Evolutionary conservation across 1,140 invertebrate genomes (phyloP).

Genomic region (Drosophila orosa): DNA sequence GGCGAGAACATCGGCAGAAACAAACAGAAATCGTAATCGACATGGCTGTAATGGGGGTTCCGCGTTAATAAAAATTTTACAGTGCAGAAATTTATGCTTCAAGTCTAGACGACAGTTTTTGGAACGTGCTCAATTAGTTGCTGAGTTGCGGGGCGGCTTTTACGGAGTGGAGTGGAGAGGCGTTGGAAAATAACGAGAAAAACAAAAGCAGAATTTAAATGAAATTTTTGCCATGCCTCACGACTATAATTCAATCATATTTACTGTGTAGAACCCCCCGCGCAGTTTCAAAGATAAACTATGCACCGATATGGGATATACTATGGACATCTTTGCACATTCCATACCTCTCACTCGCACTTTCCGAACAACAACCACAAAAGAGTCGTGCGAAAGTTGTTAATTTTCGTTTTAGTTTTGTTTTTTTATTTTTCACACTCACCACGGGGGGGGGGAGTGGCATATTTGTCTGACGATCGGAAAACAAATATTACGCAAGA

Average conservation of each 20-base stretch:
- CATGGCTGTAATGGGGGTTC: conserved; percentile 65
- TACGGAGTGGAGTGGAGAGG: background rate
- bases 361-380: conserved; percentile 24
- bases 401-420: conserved; percentile 51
- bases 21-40: conserved; percentile 36
- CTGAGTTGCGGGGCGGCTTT: conserved; percentile 8
- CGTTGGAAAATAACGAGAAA: conserved; percentile 11
- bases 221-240: conserved; percentile 40
- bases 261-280: conserved; percentile 27
- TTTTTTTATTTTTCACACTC: conserved; percentile 65
- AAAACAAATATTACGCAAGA: conserved; percentile 45
- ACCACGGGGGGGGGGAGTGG: conserved; percentile 9
- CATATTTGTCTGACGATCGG: conserved; percentile 16
- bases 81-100: conserved; percentile 78
- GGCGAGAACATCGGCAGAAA: conserved; percentile 15
- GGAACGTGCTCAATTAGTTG: conserved; percentile 78
- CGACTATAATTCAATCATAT: conserved; percentile 61
- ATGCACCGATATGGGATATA: conserved; percentile 39
- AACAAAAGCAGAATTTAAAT: conserved; percentile 56
- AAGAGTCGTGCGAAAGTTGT: conserved; percentile 62
- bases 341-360: background rate
- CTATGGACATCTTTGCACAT: conserved; percentile 25
- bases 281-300: conserved; percentile 18
- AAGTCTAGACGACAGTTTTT: conserved; percentile 80
- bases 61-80: conserved; percentile 75